phyloP scores from a whole-genome alignment of 2,888 invertebrate species.

The Dascillus cervinus region DNA sequence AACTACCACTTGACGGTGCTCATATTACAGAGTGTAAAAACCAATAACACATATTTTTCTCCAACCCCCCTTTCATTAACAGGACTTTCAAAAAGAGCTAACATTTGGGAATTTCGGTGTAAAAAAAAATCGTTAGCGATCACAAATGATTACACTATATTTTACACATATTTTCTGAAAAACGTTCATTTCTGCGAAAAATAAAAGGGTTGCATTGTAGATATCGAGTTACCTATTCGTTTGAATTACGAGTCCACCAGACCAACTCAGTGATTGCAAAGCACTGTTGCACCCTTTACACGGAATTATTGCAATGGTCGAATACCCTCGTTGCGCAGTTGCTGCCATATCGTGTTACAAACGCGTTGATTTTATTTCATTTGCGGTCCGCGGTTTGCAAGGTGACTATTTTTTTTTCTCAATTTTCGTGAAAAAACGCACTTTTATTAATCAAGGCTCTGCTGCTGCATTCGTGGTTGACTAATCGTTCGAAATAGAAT shows the following conservation, averaged over 20 bases:
- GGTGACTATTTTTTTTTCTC: constrained; percentile 26
- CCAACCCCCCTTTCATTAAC: too few species aligned
- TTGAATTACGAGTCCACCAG: constrained; percentile 22
- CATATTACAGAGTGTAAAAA: too few species aligned
- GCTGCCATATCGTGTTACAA: constrained; percentile 25
- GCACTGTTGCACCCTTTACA: constrained; percentile 20
- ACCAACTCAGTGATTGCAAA: constrained; percentile 22
- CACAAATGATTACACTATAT: too few species aligned
- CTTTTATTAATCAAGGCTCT: too few species aligned
- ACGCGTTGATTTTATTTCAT: constrained; percentile 30
- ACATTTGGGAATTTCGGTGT: too few species aligned
- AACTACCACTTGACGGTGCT: too few species aligned
- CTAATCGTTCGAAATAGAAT: too few species aligned
- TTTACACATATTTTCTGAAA: constrained; percentile 7
- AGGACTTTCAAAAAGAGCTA: too few species aligned
- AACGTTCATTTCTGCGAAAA: constrained; percentile 8
- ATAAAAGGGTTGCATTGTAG: constrained; percentile 12
- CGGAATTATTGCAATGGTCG: constrained; percentile 24
- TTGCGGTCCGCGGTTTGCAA: constrained; percentile 32
- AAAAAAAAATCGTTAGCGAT: too few species aligned
- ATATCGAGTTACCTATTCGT: constrained; percentile 12
- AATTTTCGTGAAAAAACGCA: constrained; percentile 8
- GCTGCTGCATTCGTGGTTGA: too few species aligned
- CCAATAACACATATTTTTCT: too few species aligned
- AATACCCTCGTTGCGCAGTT: constrained; percentile 28